phyloP scores from a whole-genome alignment of 2,797 vertebrate species.

The Fistularia tabacaria region DNA sequence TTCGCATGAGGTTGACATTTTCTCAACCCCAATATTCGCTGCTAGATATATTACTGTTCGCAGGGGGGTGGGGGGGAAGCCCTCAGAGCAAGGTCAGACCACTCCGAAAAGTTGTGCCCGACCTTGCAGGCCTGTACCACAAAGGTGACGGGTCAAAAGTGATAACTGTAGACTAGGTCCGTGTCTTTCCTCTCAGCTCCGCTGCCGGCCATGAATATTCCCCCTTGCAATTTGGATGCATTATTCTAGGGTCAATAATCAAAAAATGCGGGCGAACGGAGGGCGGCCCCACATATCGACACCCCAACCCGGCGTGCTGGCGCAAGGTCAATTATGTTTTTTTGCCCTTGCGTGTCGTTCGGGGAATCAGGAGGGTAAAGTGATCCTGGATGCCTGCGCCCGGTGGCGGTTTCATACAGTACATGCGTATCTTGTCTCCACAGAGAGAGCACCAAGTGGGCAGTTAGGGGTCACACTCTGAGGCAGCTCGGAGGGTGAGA shows the following conservation, averaged over 20 bases:
- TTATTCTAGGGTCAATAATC: slow-evolving; percentile 64
- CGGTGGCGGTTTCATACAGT: slow-evolving; percentile 31
- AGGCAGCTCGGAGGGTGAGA: slow-evolving; percentile 17
- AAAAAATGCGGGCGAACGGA: slow-evolving; percentile 47
- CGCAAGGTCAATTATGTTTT: slow-evolving; percentile 39
- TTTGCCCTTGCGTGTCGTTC: slow-evolving; percentile 35
- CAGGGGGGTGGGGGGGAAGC: slow-evolving; percentile 38
- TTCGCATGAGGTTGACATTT: slow-evolving; percentile 67
- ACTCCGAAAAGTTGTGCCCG: slow-evolving; percentile 49
- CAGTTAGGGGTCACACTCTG: slow-evolving; percentile 39
- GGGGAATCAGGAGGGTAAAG: slow-evolving; percentile 34
- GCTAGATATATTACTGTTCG: slow-evolving; percentile 60
- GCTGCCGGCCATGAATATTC: slow-evolving; percentile 44
- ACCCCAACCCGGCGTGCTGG: slow-evolving; percentile 9
- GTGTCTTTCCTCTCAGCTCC: slow-evolving; percentile 62
- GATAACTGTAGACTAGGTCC: slow-evolving; percentile 49
- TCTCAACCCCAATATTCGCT: slow-evolving; percentile 60
- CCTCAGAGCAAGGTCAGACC: slow-evolving; percentile 72
- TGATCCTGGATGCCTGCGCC: slow-evolving; percentile 38
- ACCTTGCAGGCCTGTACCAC: slow-evolving; percentile 53
- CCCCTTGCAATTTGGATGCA: slow-evolving; percentile 44
- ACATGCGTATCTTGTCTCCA: slow-evolving; percentile 7
- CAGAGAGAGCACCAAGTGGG: slow-evolving; percentile 35
- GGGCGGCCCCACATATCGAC: slow-evolving; percentile 17
- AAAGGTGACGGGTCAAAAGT: slow-evolving; percentile 67